Evolutionary conservation across 2,797 vertebrate species (phyloP).

Genomic region (Sphenopsis melanotis): DNA sequence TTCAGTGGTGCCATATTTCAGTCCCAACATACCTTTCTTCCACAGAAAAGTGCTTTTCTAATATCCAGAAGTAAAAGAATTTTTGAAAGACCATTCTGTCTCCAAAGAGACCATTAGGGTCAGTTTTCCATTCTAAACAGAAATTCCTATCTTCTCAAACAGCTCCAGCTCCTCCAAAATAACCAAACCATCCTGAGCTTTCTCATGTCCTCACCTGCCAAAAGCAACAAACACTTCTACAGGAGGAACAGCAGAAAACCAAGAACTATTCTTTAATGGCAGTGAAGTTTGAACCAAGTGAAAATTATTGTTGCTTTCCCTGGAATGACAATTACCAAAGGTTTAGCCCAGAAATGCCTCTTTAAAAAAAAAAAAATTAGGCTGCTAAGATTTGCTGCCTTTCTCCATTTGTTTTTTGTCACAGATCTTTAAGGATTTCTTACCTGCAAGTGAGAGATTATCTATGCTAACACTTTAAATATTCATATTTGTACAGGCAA

Average conservation of each 20-base stretch:
- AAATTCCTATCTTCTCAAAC: slow-evolving; percentile 23
- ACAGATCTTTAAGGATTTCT: not conserved
- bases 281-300: not conserved
- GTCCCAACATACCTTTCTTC: not conserved
- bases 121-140: slow-evolving; percentile 25
- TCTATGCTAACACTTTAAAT: not conserved
- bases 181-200: slow-evolving; percentile 32
- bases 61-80: not conserved
- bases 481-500: not conserved
- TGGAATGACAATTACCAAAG: not conserved
- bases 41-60: not conserved
- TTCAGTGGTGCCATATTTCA: not conserved
- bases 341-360: not conserved
- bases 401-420: not conserved
- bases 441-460: not conserved
- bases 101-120: slow-evolving; percentile 35
- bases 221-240: slow-evolving; percentile 15
- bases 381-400: not conserved
- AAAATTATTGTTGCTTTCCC: not conserved
- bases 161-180: slow-evolving; percentile 38
- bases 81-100: slow-evolving; percentile 23
- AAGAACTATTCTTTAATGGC: not conserved
- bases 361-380: not conserved
- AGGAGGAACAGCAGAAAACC: not conserved
- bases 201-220: not conserved